Percentiles rank a stretch among this genome's conserved stretches.
Conservation (phyloP, 2,113 vertebrate genomes). For the Herpetotheres cachinnans region DNA sequence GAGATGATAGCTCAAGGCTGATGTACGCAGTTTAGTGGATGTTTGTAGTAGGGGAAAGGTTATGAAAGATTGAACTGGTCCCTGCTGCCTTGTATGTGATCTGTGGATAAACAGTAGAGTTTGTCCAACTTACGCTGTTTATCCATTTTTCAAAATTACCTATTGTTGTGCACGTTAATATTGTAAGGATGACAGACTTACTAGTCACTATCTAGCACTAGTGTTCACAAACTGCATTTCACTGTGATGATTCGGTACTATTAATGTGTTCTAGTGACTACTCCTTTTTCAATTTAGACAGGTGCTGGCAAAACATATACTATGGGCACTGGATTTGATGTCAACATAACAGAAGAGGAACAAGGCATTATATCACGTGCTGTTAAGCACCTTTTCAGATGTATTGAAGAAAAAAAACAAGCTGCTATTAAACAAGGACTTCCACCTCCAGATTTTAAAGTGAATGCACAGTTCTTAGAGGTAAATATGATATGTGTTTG, state of each 20-base stretch:
- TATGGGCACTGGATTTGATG: constrained; percentile 97
- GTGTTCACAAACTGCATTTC: background rate
- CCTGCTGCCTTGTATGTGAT: background rate
- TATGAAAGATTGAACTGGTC: background rate
- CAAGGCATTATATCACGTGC: constrained; percentile 95
- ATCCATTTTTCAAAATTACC: background rate
- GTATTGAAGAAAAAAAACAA: constrained; percentile 87
- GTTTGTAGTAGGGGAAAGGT: background rate
- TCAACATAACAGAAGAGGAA: constrained; percentile 90
- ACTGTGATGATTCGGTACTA: background rate
- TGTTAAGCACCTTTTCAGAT: constrained; percentile 90
- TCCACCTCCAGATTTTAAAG: constrained; percentile 96
- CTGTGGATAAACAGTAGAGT: background rate
- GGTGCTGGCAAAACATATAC: constrained; percentile 98
- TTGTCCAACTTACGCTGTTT: background rate
- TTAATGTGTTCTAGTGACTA: background rate
- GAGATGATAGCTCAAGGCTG: background rate
- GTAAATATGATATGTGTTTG: constrained; percentile 62
- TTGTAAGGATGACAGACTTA: background rate
- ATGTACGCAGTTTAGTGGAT: background rate
- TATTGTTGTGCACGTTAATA: background rate
- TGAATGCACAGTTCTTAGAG: constrained; percentile 97
- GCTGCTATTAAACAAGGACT: constrained; percentile 83
- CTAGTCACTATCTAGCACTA: background rate
- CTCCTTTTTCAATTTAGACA: constrained; percentile 76